Percentiles rank a stretch among this genome's conserved stretches.
Evolutionary conservation across 2,113 vertebrate genomes (phyloP).

Genomic region (Odontophorus gujanensis): DNA sequence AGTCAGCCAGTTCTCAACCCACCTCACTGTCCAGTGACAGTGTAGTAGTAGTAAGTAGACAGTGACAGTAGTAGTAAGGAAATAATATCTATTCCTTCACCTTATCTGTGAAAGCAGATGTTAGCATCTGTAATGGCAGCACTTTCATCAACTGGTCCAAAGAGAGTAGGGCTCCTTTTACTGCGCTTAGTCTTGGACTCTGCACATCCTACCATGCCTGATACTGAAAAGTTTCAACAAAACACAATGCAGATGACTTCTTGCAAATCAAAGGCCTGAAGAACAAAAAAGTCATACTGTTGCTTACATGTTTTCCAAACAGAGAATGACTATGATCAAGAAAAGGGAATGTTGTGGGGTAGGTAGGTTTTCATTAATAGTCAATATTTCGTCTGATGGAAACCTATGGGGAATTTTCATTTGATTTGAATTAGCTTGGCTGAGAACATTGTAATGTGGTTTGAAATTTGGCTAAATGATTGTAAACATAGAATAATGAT

Average conservation of each 20-base stretch:
- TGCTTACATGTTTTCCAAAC: neutral
- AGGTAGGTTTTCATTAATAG: neutral
- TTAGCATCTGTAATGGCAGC: neutral
- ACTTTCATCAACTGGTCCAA: neutral
- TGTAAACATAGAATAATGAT: conserved; percentile 20
- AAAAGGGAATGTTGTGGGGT: neutral
- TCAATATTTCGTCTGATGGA: neutral
- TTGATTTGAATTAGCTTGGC: neutral
- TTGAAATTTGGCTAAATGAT: conserved; percentile 16
- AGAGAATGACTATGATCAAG: neutral
- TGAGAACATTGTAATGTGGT: neutral
- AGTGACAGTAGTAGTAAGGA: neutral
- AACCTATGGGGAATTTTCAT: neutral
- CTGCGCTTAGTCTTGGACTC: neutral
- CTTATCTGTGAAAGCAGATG: neutral
- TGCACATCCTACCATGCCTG: neutral
- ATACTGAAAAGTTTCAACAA: neutral
- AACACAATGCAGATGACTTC: neutral
- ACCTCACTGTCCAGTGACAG: too few relatives aligned
- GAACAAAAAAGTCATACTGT: neutral
- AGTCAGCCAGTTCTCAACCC: too few relatives aligned
- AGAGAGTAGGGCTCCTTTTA: neutral
- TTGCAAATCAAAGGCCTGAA: neutral
- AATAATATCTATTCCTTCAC: neutral
- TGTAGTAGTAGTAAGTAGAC: too few relatives aligned